Conservation (phyloP, 1,140 invertebrate species). For the Anoplolepis gracilipes region DNA sequence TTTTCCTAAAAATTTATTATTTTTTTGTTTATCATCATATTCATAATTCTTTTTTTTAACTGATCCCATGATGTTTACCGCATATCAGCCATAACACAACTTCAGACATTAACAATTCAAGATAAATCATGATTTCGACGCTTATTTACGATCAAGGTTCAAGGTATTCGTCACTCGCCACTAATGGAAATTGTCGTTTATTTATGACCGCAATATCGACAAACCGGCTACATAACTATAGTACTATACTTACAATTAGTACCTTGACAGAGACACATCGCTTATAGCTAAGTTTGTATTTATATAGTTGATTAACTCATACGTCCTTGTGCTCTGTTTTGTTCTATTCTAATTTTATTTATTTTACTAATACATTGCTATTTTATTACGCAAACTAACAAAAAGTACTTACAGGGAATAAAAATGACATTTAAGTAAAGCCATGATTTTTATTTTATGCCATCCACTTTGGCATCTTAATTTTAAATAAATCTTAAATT, state of each 20-base stretch:
- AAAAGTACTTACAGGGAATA: too few relatives aligned
- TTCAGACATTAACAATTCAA: constrained; percentile 5
- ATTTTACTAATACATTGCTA: too few relatives aligned
- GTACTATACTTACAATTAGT: constrained; percentile 23
- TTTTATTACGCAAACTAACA: too few relatives aligned
- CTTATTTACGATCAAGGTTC: constrained; percentile 35
- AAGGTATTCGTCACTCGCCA: constrained; percentile 19
- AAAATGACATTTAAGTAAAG: too few relatives aligned
- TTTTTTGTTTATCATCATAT: not conserved
- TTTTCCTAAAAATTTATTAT: not conserved
- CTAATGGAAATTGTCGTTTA: constrained; percentile 78
- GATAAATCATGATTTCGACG: constrained; percentile 9
- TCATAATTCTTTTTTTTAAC: not conserved
- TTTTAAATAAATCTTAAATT: too few relatives aligned
- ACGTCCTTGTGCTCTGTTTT: constrained; percentile 70
- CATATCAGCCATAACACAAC: not conserved
- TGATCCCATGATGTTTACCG: constrained; percentile 23
- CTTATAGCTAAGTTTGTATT: constrained; percentile 39
- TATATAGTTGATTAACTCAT: constrained; percentile 75
- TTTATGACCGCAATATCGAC: constrained; percentile 64
- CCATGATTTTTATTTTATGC: too few relatives aligned
- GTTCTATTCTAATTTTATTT: too few relatives aligned
- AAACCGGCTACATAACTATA: constrained; percentile 60
- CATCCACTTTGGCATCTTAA: too few relatives aligned
- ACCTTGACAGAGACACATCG: constrained; percentile 32